These are phyloP conservation scores for Aplodontia rufa DNA, from an alignment of 2,113 vertebrate genomes.

Conservation along the genomic window DNA sequence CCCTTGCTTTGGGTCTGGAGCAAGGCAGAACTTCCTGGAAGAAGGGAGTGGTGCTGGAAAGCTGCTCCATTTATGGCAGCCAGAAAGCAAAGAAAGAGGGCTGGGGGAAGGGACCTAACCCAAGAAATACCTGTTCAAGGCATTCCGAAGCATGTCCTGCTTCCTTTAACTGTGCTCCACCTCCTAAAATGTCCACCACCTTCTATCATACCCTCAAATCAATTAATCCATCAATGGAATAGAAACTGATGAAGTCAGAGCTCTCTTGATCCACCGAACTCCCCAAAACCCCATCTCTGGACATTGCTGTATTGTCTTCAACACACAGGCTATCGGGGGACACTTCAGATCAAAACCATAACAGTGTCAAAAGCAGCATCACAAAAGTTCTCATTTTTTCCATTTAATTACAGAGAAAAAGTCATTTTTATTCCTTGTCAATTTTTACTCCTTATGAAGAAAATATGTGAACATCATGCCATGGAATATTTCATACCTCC, in stretches of 20 bases:
- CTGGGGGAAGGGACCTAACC: accelerated
- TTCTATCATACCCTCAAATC: not conserved
- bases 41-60: not conserved
- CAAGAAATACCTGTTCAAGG: not conserved
- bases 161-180: not conserved
- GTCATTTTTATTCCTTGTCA: not conserved
- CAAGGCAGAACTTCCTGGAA: not conserved
- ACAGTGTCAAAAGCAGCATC: not conserved
- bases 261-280: not conserved
- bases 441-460: not conserved
- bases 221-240: not conserved
- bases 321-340: not conserved
- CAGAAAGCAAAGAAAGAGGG: not conserved
- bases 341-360: not conserved
- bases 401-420: not conserved
- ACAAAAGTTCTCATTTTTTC: not conserved
- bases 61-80: not conserved
- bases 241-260: not conserved
- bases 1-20: not conserved
- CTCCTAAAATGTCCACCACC: not conserved
- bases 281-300: not conserved
- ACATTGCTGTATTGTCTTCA: not conserved
- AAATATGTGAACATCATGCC: too few relatives aligned
- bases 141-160: not conserved
- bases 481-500: not conserved